Evolutionary conservation across 2,113 vertebrate genomes (phyloP), one percentile per base, ranked within the genome.

Genomic region (Ivindomyrus marchei): DNA sequence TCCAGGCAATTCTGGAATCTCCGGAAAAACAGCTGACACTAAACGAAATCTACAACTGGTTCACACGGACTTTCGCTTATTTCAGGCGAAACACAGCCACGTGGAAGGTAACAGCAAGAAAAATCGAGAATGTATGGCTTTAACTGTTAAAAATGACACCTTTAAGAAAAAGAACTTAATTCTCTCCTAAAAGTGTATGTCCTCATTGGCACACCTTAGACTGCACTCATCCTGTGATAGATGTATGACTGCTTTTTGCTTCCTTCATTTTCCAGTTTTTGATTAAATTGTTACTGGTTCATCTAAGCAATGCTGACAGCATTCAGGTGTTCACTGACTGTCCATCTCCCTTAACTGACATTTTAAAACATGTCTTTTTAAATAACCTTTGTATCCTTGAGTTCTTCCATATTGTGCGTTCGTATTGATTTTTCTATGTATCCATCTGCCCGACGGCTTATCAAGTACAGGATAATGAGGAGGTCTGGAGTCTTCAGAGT

Each of bases 21-120:
- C 98, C 98, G 80, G 98, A 98, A 93, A 98, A 97, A 94, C 98
- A 99, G 96, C 96, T 99, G 96, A 99, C 98, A 93, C 97, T 99
- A 97, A 99, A 99, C 11, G 98, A 99, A 96, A 99, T 99, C 96
- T 99, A 99, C 96, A 99, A 99, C 96, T 99, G 98, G 98, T 99
- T 99, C 97, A 99, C 98, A 42, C 96, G 97, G 93, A 99, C 98
- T 95, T 99, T 99, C 93, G 98, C 97, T 53, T 99, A 99, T 95
- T 99, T 99, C 95, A 95, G 98, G 91, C 97, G 98, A 93, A 99
- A 99, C n/a, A 98, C 98, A 0, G 98, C 98, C 0, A 99, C 98
- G 10, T 99, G 98, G 98, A 99, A 99, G 98, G 98, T 99, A 96
- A 93, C 11, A 6, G 21, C 8, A 47, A 46, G n/a, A 84, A 42